A percentile compares a stretch with the other conserved stretches of the same genome.
These are phyloP conservation scores for Montipora cactus DNA, from an alignment of 64 coral and sea anemone species.

Conservation along the genomic window DNA sequence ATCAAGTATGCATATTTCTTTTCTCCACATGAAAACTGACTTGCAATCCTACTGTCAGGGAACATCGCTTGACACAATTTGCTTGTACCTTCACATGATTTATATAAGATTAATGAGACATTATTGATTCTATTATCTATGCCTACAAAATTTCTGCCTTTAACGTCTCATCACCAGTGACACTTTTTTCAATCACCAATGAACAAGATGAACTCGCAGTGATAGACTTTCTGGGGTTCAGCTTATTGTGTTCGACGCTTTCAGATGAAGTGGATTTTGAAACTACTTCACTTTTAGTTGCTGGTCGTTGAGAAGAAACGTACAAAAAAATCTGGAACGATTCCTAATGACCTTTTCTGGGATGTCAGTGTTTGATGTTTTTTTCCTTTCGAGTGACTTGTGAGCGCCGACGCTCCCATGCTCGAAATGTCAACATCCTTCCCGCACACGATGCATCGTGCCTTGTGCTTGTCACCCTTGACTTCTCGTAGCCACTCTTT, in stretches of 20 bases:
- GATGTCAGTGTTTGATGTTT: slow-evolving; percentile 29
- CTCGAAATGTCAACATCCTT: slow-evolving; percentile 21
- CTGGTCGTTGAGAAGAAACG: slow-evolving; percentile 31
- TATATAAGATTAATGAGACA: too few relatives aligned
- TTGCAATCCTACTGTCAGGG: too few relatives aligned
- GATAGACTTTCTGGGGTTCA: too few relatives aligned
- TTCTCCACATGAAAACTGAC: too few relatives aligned
- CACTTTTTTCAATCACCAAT: background rate
- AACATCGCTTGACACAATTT: too few relatives aligned
- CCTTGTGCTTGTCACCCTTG: too few relatives aligned
- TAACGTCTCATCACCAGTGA: background rate
- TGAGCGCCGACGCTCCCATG: slow-evolving; percentile 24
- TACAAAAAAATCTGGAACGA: slow-evolving; percentile 21
- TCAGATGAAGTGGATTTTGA: slow-evolving; percentile 21
- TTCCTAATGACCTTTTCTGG: slow-evolving; percentile 35
- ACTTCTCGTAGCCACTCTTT: too few relatives aligned
- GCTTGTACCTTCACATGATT: too few relatives aligned
- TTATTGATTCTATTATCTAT: background rate
- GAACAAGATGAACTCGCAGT: background rate
- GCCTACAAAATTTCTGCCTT: background rate
- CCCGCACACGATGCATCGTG: too few relatives aligned
- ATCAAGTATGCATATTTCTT: too few relatives aligned
- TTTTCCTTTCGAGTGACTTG: slow-evolving; percentile 24
- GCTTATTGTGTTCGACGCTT: background rate
- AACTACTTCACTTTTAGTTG: slow-evolving; percentile 36